A percentile compares a stretch with the other conserved stretches of the same genome.
Evolutionary conservation across 1,140 invertebrate species (phyloP).

Genomic region (Fopius arisanus): DNA sequence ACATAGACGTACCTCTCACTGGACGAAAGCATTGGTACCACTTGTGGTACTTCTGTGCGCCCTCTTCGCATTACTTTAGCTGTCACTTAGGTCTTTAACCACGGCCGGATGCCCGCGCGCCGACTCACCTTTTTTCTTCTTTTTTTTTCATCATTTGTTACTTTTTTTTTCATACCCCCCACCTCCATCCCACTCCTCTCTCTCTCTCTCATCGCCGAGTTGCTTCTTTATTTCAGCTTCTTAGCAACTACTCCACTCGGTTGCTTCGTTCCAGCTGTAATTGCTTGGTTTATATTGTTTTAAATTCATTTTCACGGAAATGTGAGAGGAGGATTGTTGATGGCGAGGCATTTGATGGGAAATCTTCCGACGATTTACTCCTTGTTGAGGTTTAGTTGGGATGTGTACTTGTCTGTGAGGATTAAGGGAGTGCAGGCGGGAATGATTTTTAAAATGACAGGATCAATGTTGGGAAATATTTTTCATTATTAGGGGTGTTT

Average conservation of each 20-base stretch:
- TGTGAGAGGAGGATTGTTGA: not conserved
- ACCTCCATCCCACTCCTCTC: no score
- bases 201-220: not conserved
- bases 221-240: not conserved
- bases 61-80: conserved; percentile 28
- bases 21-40: not conserved
- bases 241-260: not conserved
- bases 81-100: conserved; percentile 35
- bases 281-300: conserved; percentile 7
- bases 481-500: no score
- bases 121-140: not conserved
- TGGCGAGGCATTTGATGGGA: not conserved
- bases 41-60: not conserved
- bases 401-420: no score
- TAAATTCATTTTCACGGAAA: conserved; percentile 20
- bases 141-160: not conserved
- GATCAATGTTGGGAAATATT: no score
- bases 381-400: not conserved
- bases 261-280: not conserved
- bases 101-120: conserved; percentile 6
- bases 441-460: no score
- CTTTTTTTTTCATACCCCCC: not conserved
- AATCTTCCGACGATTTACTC: not conserved
- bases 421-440: no score
- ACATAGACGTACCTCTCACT: not conserved